These are phyloP conservation scores for Cardiocondyla obscurior DNA, from an alignment of 1,140 invertebrate species.

Conservation along the genomic window DNA sequence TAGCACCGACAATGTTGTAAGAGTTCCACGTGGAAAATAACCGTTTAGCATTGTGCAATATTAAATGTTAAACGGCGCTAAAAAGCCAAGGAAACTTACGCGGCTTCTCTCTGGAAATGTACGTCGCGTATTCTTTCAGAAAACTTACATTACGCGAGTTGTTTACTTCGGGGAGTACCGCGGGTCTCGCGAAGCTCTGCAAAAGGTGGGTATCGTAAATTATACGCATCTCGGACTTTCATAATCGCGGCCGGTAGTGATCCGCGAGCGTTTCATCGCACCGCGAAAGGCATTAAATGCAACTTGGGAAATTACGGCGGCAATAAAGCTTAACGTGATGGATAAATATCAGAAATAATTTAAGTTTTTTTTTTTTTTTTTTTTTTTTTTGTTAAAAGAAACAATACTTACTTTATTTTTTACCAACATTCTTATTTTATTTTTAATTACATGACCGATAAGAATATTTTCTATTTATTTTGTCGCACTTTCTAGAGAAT, in stretches of 20 bases:
- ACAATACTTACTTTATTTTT: too few relatives aligned
- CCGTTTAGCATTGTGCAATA: background rate
- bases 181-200: conserved; percentile 46
- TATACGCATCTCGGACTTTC: background rate
- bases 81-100: background rate
- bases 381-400: too few relatives aligned
- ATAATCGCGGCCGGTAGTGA: background rate
- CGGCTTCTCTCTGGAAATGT: conserved; percentile 4
- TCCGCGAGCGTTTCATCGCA: background rate
- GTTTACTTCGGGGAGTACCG: conserved; percentile 70
- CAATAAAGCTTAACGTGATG: background rate
- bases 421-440: too few relatives aligned
- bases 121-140: conserved; percentile 49
- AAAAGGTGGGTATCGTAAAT: conserved; percentile 57
- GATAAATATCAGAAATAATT: background rate
- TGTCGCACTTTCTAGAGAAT: conserved; percentile 58
- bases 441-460: background rate
- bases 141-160: conserved; percentile 64
- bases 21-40: background rate
- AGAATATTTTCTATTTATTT: background rate
- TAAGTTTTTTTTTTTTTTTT: background rate
- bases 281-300: background rate
- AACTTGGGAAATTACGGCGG: background rate
- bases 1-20: background rate
- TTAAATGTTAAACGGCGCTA: background rate